Evolutionary conservation across 2,113 vertebrate species (phyloP), one percentile per base, ranked within the genome.

Genomic region (Cephalophus harveyi): DNA sequence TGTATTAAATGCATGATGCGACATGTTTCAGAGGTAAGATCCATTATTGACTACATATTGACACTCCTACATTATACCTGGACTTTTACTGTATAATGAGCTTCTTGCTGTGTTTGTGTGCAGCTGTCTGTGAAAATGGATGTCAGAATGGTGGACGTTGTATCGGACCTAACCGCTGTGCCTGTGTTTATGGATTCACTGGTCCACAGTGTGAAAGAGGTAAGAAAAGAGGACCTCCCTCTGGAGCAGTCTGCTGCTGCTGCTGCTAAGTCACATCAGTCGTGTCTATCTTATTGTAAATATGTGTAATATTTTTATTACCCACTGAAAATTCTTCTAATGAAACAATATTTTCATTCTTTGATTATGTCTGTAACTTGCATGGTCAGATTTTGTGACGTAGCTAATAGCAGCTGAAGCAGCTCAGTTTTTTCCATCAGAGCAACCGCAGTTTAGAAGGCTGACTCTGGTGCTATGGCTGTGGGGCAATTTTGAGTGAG

Each of bases 201-300:
- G 99, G 99, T 25, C 99, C 99, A 11, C 99, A 99, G 98, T 99
- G 99, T 30, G 99, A 99, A 98, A 99, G 99, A 99, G 99, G 99
- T 99, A 98, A 99, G 99, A 89, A 55, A 78, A 79, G 30, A 85
- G 48, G 54, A 62, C 10, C 15, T 74, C n/a, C 50, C 1, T 43
- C 67, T 62, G 78, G 78, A 78, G 62, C 67, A 46, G 14, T 36
- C 36, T 87, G 2, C 27, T 62, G 59, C 28, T 62, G 59, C 40
- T 40, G 40, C 40, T 40, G 40, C 59, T 30, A 62, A 62, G 28
- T 62, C 13, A 0, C 59, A 3, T 62, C 59, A 62, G 59, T 62
- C 13, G 1, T 62, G 13, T 62, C 13, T 30, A 30, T 76, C 95
- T 87, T 91, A 28, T 62, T 57, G 25, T 57, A 64, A 94, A 30